Evolutionary conservation across 2,888 invertebrate species (phyloP).

Genomic region (Perizoma affinitatum): DNA sequence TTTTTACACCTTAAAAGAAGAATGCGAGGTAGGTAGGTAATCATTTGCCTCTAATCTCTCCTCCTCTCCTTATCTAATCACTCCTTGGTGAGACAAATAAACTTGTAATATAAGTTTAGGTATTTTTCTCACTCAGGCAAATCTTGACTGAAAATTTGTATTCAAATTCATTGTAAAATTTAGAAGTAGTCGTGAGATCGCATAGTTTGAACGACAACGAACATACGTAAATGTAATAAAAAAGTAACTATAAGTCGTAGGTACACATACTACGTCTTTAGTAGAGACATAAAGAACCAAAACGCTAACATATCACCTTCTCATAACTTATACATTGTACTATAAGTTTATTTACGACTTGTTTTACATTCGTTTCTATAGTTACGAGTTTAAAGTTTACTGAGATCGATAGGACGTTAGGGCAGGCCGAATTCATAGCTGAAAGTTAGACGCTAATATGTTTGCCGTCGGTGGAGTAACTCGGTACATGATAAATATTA

Average conservation of each 20-base stretch:
- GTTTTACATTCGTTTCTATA: constrained; percentile 25
- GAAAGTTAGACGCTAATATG: constrained; percentile 3
- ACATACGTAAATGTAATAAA: not conserved
- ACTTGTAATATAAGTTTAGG: too few relatives aligned
- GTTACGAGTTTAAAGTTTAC: constrained; percentile 7
- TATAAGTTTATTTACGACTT: constrained; percentile 18
- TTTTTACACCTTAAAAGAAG: too few relatives aligned
- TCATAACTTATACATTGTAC: constrained; percentile 7
- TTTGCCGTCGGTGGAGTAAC: constrained; percentile 7
- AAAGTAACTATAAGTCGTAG: too few relatives aligned
- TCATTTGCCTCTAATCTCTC: too few relatives aligned
- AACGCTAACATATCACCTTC: too few relatives aligned
- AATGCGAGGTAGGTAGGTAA: too few relatives aligned
- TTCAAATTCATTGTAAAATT: not conserved
- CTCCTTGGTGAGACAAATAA: constrained; percentile 7
- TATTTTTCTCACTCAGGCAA: too few relatives aligned
- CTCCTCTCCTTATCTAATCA: constrained; percentile 20
- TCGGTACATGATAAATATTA: constrained; percentile 20
- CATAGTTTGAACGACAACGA: not conserved
- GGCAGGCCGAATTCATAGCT: not conserved
- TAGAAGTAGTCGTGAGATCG: constrained; percentile 3
- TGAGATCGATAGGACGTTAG: constrained; percentile 19
- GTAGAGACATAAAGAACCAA: too few relatives aligned
- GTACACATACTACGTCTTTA: too few relatives aligned
- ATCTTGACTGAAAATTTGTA: constrained; percentile 4